phyloP scores from a whole-genome alignment of 2,797 vertebrate genomes.

The Thamnophis elegans region DNA sequence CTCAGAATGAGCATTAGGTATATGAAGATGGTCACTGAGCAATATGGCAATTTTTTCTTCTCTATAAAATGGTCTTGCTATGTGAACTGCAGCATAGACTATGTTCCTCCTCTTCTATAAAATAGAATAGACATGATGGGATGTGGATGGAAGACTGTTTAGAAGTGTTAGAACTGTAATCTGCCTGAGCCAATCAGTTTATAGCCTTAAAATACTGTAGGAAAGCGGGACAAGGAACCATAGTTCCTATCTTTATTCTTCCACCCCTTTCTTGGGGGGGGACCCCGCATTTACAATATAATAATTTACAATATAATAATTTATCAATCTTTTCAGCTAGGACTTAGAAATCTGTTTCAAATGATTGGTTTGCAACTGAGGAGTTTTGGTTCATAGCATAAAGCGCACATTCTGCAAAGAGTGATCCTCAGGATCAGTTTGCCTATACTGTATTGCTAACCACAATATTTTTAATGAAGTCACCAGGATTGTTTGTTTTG shows the following conservation, averaged over 20 bases:
- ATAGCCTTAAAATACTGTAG: slow-evolving; percentile 12
- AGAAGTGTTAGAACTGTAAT: slow-evolving; percentile 55
- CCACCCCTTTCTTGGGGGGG: background rate
- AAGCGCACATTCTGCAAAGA: background rate
- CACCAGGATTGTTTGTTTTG: background rate
- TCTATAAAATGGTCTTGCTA: background rate
- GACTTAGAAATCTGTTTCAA: background rate
- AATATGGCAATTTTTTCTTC: background rate
- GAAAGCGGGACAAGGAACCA: slow-evolving; percentile 48
- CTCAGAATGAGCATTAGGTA: background rate
- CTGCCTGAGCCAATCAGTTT: slow-evolving; percentile 39
- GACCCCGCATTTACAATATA: background rate
- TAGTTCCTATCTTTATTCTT: background rate
- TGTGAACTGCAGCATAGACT: background rate
- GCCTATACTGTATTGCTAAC: background rate
- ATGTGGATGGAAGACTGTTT: slow-evolving; percentile 47
- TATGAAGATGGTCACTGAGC: background rate
- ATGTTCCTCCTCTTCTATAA: accelerated
- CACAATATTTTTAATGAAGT: background rate
- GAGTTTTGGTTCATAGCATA: background rate
- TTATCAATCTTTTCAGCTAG: background rate
- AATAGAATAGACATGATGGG: background rate
- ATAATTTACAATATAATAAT: background rate
- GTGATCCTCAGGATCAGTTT: background rate
- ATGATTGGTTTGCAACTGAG: background rate